A percentile compares a stretch with the other conserved stretches of the same genome.
Evolutionary conservation across 2,888 invertebrate genomes (phyloP).

Genomic region (Mantis religiosa): DNA sequence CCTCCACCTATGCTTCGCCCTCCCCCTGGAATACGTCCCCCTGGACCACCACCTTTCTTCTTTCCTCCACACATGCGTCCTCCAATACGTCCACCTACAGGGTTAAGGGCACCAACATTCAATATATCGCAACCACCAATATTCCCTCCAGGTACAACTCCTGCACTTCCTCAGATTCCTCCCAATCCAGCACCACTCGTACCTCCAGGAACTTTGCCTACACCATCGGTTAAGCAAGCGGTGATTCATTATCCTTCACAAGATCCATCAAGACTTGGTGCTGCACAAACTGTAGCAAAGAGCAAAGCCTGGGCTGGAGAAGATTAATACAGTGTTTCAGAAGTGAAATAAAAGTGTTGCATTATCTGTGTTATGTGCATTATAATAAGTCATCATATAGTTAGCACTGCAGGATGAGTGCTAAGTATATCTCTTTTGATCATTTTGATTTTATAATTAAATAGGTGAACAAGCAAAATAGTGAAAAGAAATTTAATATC

Average conservation of each 20-base stretch:
- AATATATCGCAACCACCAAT: conserved; percentile 25
- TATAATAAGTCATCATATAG: background rate
- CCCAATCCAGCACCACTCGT: conserved; percentile 30
- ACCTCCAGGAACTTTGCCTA: conserved; percentile 34
- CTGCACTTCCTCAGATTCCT: conserved; percentile 29
- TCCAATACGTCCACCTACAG: conserved; percentile 39
- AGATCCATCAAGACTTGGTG: conserved; percentile 89
- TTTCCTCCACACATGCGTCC: conserved; percentile 44
- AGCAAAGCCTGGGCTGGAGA: conserved; percentile 29
- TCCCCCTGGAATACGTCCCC: conserved; percentile 41
- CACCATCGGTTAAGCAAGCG: conserved; percentile 53
- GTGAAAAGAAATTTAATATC: background rate
- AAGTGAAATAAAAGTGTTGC: background rate
- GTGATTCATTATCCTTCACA: conserved; percentile 92
- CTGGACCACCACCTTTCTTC: conserved; percentile 41
- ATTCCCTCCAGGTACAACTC: conserved; percentile 31
- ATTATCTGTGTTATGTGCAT: background rate
- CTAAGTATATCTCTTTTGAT: background rate
- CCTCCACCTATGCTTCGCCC: conserved; percentile 44
- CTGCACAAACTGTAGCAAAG: conserved; percentile 44
- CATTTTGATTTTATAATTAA: background rate
- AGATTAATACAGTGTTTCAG: conserved; percentile 5
- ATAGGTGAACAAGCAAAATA: background rate
- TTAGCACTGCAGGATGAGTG: background rate
- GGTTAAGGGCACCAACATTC: conserved; percentile 20